These are phyloP conservation scores for Sebastes vulpes DNA, from an alignment of 2,797 vertebrate species.

Conservation along the genomic window DNA sequence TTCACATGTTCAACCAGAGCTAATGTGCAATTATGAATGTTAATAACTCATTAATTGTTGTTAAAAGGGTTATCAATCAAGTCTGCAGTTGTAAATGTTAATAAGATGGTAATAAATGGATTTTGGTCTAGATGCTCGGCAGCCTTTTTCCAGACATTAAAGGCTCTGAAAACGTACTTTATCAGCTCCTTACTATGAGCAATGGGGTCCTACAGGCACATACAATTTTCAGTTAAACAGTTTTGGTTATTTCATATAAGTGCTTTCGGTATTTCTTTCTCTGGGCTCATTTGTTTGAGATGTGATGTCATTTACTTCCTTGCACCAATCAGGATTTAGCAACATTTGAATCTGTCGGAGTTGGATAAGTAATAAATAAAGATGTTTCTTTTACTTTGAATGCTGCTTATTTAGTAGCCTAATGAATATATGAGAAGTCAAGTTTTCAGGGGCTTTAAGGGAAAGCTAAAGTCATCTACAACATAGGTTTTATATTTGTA, in stretches of 20 bases:
- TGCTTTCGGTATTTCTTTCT: not conserved
- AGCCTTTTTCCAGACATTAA: too few species aligned
- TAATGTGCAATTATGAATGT: not conserved
- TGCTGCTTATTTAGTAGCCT: not conserved
- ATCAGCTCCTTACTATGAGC: too few species aligned
- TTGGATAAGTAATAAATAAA: not conserved
- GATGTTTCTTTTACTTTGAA: not conserved
- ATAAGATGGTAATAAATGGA: constrained; percentile 16
- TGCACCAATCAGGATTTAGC: not conserved
- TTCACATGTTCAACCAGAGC: not conserved
- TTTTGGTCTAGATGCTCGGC: not conserved
- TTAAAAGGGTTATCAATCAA: constrained; percentile 1
- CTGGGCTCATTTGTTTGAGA: not conserved
- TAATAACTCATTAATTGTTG: not conserved
- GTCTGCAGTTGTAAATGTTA: constrained; percentile 10
- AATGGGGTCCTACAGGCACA: not conserved
- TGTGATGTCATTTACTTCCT: not conserved
- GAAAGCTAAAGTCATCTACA: not conserved
- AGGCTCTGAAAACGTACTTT: too few species aligned
- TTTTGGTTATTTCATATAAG: not conserved
- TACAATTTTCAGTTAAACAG: not conserved
- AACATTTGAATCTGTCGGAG: not conserved
- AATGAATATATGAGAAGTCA: not conserved
- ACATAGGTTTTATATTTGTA: not conserved
- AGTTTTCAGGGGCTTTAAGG: not conserved